Evolutionary conservation across 2,797 vertebrate species (phyloP), one percentile per base, ranked within the genome.

Genomic region (Alfaro cultratus): DNA sequence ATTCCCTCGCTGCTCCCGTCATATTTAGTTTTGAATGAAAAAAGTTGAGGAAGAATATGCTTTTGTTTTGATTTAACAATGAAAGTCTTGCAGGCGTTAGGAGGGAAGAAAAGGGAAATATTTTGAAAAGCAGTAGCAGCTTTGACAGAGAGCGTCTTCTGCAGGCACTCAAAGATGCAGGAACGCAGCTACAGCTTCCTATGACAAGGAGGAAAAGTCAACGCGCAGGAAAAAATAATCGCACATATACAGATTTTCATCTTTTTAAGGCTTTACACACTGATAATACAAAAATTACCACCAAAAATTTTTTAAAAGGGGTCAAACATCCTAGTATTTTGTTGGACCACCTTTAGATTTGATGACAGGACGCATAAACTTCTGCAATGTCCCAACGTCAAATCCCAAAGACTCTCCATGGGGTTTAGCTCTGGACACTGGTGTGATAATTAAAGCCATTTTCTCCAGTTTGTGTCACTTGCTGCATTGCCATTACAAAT

Each of bases 41-140:
- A 75, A 71, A 18, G 23, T 55, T 39, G 57, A 43, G 55, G 53
- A 72, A 84, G 73, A 86, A 78, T 68, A 68, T 86, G 84, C 75
- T 88, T 68, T 74, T 86, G 83, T 89, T 87, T 83, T 46, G n/a
- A 77, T 64, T 62, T 49, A 47, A 68, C 26, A 70, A 68, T 62
- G 75, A 81, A 75, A 71, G 23, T 83, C 87, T 90, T 90, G 62
- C 49, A 85, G 93, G 92, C 87, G 49, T 57, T 57, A 41, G 76
- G 45, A 86, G 78, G 43, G 82, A 77, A 49, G 86, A 72, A 83
- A 73, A 85, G 74, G 49, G 89, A 86, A 75, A 92, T 90, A 92
- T 91, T 87, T 83, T 92, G 80, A 85, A 92, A 90, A 92, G 87
- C 80, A 75, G 49, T 47, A 41, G 23, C 43, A 62, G 51, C 47